A percentile compares a stretch with the other conserved stretches of the same genome.
Conservation (phyloP, 2,113 vertebrate genomes). For the human region GRCh38 chr5:96729501-96730000, state of each 20-base stretch:
- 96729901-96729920: background rate
- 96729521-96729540: background rate
- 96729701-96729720: slow-evolving; percentile 42
- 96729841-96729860: background rate
- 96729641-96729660: slow-evolving; percentile 53
- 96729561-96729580: background rate
- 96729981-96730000: background rate
- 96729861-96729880: background rate
- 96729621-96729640: slow-evolving; percentile 37
- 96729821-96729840: background rate
- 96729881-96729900: background rate
- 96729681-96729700: slow-evolving; percentile 41
- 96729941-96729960: too few species aligned
- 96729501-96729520: background rate
- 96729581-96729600: background rate
- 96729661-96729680: slow-evolving; percentile 62
- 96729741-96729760: background rate
- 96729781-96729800: rapidly evolving
- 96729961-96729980: too few species aligned
- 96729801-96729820: background rate
- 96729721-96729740: slow-evolving; percentile 72
- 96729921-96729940: background rate
- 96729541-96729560: background rate
- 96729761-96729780: background rate
- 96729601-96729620: slow-evolving; percentile 75